These are phyloP conservation scores for Borostomias antarcticus DNA, from an alignment of 2,797 vertebrate species.

Conservation along the genomic window DNA sequence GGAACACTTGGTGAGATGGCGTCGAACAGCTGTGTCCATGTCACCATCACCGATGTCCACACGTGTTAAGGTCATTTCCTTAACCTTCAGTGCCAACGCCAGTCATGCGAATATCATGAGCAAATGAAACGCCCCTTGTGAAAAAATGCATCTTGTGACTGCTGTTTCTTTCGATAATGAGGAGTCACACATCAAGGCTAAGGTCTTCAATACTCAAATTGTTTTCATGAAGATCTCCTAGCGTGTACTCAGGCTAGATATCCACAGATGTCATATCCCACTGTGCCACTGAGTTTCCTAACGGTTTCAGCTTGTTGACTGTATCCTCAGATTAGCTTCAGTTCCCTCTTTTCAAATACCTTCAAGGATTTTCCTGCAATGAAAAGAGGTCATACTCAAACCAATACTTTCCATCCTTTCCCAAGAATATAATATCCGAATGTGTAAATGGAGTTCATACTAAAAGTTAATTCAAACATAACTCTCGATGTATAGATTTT, in stretches of 20 bases:
- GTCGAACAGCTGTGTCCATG: slow-evolving; percentile 9
- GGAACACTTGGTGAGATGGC: slow-evolving; percentile 46
- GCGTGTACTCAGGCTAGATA: slow-evolving; percentile 55
- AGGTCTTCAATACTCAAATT: slow-evolving; percentile 70
- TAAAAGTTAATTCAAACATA: slow-evolving; percentile 16
- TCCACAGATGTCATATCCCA: slow-evolving; percentile 41
- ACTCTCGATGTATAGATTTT: too few relatives aligned
- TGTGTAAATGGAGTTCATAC: not conserved
- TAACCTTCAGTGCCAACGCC: slow-evolving; percentile 53
- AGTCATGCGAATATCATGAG: slow-evolving; percentile 71
- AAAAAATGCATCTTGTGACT: slow-evolving; percentile 73
- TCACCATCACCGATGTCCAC: slow-evolving; percentile 60
- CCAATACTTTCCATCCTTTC: not conserved
- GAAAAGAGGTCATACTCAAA: slow-evolving; percentile 9
- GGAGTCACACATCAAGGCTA: slow-evolving; percentile 66
- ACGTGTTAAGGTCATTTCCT: slow-evolving; percentile 69
- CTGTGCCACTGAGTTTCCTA: slow-evolving; percentile 42
- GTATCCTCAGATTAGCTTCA: slow-evolving; percentile 29
- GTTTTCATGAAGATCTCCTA: slow-evolving; percentile 65
- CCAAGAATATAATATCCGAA: not conserved
- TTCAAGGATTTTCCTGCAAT: slow-evolving; percentile 19
- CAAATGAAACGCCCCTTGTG: slow-evolving; percentile 77
- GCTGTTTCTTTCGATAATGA: slow-evolving; percentile 74
- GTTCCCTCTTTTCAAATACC: slow-evolving; percentile 25
- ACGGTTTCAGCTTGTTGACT: slow-evolving; percentile 48